Percentiles rank a stretch among this genome's conserved stretches.
phyloP scores from a whole-genome alignment of 2,113 vertebrate species.

The Canis aureus region DNA sequence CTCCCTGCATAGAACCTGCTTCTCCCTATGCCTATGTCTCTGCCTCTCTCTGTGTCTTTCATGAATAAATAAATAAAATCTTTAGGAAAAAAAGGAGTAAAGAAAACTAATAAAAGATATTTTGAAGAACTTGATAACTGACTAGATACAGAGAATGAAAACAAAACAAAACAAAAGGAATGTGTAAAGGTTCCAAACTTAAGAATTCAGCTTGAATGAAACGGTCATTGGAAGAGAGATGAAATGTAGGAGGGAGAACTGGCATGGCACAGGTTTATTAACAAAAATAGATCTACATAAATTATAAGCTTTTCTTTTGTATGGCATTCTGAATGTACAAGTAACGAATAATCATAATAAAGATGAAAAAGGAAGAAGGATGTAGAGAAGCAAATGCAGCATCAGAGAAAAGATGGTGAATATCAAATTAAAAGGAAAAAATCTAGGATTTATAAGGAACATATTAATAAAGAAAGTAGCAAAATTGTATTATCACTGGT shows the following conservation, averaged over 20 bases:
- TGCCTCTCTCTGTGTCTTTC: too few relatives aligned
- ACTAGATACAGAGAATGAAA: constrained; percentile 26
- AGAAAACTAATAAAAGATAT: constrained; percentile 31
- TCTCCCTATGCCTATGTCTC: too few relatives aligned
- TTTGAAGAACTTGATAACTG: background rate
- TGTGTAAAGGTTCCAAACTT: background rate
- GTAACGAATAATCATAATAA: constrained; percentile 29
- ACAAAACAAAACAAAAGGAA: background rate
- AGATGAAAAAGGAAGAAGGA: background rate
- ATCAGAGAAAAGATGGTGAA: constrained; percentile 18
- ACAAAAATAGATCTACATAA: constrained; percentile 8
- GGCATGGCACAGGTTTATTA: background rate
- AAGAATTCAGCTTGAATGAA: constrained; percentile 10
- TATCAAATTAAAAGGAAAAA: constrained; percentile 9
- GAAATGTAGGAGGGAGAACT: background rate
- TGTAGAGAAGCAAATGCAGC: background rate
- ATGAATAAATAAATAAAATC: too few relatives aligned
- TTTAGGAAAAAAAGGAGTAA: background rate
- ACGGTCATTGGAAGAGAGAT: background rate
- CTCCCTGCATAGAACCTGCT: too few relatives aligned
- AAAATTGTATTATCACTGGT: constrained; percentile 32
- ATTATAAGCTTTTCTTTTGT: background rate
- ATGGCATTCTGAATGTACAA: background rate
- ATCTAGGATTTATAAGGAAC: background rate
- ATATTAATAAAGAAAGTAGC: background rate